These are phyloP conservation scores for Leptinotarsa texana DNA, from an alignment of 1,140 invertebrate species.

Conservation along the genomic window DNA sequence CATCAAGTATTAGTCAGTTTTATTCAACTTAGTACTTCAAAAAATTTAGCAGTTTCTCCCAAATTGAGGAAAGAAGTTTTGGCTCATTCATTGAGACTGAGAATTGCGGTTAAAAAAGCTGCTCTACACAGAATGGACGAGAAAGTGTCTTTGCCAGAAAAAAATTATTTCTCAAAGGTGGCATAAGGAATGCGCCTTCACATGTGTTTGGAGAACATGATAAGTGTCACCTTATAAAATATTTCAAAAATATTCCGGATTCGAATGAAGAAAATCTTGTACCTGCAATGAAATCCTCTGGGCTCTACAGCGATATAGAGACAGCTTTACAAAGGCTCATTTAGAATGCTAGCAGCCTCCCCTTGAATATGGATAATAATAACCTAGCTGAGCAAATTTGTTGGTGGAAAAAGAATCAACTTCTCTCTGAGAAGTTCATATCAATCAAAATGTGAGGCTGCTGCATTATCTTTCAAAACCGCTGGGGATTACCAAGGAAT, in stretches of 20 bases:
- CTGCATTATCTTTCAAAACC: neutral
- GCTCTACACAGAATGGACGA: neutral
- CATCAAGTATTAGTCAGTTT: too few relatives aligned
- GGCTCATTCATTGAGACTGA: neutral
- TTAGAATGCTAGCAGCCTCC: neutral
- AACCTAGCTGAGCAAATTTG: conserved; percentile 9
- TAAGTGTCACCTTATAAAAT: neutral
- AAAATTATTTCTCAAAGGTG: conserved; percentile 31
- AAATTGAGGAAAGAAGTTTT: neutral
- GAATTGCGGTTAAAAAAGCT: neutral
- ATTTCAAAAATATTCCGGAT: neutral
- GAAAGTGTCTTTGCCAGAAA: neutral
- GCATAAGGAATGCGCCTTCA: neutral
- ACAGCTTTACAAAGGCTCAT: neutral
- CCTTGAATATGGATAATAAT: neutral
- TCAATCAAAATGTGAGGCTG: neutral
- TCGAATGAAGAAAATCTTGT: neutral
- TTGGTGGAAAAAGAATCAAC: conserved; percentile 3
- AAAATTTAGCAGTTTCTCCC: neutral
- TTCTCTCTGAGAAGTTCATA: neutral
- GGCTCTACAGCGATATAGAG: neutral
- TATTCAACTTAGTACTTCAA: neutral
- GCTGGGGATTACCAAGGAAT: too few relatives aligned
- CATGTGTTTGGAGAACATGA: neutral
- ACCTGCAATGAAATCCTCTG: conserved; percentile 1